Conservation (phyloP, 2,888 invertebrate species). For the Acanthosepion lycidas region DNA sequence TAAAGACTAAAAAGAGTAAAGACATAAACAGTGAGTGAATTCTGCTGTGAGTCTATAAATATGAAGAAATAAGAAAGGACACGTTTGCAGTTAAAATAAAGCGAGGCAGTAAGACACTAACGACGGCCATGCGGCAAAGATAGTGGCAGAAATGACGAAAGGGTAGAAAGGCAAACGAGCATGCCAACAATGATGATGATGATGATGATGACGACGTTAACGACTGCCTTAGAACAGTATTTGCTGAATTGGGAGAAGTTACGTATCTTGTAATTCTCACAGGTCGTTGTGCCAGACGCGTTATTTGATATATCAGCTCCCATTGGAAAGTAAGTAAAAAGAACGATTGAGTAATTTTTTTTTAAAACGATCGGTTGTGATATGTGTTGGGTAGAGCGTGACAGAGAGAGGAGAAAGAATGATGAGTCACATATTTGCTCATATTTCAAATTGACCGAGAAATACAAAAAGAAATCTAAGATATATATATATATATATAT, state of each 20-base stretch:
- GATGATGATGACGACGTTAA: not conserved
- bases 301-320: not conserved
- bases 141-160: not conserved
- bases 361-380: not conserved
- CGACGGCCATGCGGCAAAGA: not conserved
- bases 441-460: not conserved
- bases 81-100: not conserved
- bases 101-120: not conserved
- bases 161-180: not conserved
- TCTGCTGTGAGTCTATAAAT: not conserved
- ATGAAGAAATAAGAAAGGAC: not conserved
- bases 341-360: not conserved
- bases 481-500: not conserved
- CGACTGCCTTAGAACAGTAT: not conserved
- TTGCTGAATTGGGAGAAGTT: slow-evolving; percentile 21
- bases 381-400: not conserved
- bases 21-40: not conserved
- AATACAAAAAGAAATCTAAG: not conserved
- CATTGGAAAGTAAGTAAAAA: not conserved
- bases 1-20: not conserved
- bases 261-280: slow-evolving; percentile 21
- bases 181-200: not conserved
- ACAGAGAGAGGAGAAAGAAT: not conserved
- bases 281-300: not conserved
- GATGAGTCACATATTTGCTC: not conserved